Evolutionary conservation across 2,113 vertebrate genomes (phyloP).

Genomic region (Chloropsis hardwickii): DNA sequence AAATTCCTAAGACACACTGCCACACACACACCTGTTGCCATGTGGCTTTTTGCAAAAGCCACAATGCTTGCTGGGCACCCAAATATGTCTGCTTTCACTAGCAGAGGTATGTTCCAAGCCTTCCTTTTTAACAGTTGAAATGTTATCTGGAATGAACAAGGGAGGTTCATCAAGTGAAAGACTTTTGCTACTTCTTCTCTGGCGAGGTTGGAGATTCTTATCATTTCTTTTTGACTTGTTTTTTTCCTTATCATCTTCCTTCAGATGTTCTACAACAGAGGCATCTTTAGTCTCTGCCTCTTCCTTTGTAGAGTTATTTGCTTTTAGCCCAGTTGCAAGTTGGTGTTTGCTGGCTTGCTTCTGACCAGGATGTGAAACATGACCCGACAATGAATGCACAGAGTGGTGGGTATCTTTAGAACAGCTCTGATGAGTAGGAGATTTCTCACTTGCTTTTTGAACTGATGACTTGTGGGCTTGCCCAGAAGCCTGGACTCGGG

Average conservation of each 20-base stretch:
- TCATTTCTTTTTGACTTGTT: slow-evolving; percentile 83
- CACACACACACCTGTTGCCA: slow-evolving; percentile 88
- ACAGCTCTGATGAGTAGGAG: slow-evolving; percentile 44
- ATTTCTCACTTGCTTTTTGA: slow-evolving; percentile 64
- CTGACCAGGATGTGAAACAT: slow-evolving; percentile 65
- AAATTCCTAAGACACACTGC: background rate
- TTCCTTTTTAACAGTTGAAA: slow-evolving; percentile 86
- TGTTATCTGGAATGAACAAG: slow-evolving; percentile 96
- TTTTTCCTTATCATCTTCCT: slow-evolving; percentile 86
- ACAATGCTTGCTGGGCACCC: slow-evolving; percentile 93
- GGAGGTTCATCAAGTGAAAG: slow-evolving; percentile 94
- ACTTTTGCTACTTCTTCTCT: slow-evolving; percentile 85
- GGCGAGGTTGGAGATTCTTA: slow-evolving; percentile 82
- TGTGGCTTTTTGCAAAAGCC: slow-evolving; percentile 94
- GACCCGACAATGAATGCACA: slow-evolving; percentile 29
- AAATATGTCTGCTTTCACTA: slow-evolving; percentile 78
- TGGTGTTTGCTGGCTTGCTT: slow-evolving; percentile 66
- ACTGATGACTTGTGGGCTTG: slow-evolving; percentile 48
- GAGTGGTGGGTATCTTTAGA: slow-evolving; percentile 62
- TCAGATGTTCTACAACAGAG: slow-evolving; percentile 47
- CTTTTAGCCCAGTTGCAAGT: slow-evolving; percentile 17
- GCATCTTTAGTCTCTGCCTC: slow-evolving; percentile 66
- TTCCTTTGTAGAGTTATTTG: slow-evolving; percentile 68
- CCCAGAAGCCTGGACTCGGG: slow-evolving; percentile 41
- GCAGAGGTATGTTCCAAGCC: slow-evolving; percentile 77